A percentile compares a stretch with the other conserved stretches of the same genome.
phyloP scores from a whole-genome alignment of 2,888 invertebrate species.

The Epistrophe grossulariae region DNA sequence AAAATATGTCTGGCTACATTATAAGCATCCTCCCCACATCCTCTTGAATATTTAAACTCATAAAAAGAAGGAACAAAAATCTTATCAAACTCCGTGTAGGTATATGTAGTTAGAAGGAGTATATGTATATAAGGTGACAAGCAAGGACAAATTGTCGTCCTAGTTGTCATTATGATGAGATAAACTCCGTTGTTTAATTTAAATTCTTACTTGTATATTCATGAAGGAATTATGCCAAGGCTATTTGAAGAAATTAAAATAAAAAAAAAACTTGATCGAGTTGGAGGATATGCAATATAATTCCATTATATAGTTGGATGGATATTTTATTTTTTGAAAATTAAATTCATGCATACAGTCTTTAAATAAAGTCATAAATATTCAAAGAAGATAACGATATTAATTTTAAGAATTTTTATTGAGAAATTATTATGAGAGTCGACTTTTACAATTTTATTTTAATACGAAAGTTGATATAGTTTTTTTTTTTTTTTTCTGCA shows the following conservation, averaged over 20 bases:
- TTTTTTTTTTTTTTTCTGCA: too few species aligned
- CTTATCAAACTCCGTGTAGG: not conserved
- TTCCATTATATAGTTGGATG: not conserved
- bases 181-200: conserved; percentile 68
- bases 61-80: not conserved
- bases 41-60: not conserved
- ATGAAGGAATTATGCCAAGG: conserved; percentile 66
- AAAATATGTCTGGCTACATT: conserved; percentile 9
- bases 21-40: not conserved
- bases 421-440: too few species aligned
- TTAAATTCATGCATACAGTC: not conserved
- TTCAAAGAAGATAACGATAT: not conserved
- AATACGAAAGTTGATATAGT: too few species aligned
- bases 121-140: conserved; percentile 50
- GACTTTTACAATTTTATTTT: too few species aligned
- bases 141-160: conserved; percentile 46
- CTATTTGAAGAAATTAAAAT: conserved; percentile 4
- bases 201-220: conserved; percentile 69
- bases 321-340: not conserved
- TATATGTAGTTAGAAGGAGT: not conserved
- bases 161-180: conserved; percentile 50
- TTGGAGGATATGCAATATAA: not conserved
- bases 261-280: not conserved
- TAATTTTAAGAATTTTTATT: not conserved
- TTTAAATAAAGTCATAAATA: not conserved